Evolutionary conservation across 2,888 invertebrate genomes (phyloP).

Genomic region (Cenopis cana): DNA sequence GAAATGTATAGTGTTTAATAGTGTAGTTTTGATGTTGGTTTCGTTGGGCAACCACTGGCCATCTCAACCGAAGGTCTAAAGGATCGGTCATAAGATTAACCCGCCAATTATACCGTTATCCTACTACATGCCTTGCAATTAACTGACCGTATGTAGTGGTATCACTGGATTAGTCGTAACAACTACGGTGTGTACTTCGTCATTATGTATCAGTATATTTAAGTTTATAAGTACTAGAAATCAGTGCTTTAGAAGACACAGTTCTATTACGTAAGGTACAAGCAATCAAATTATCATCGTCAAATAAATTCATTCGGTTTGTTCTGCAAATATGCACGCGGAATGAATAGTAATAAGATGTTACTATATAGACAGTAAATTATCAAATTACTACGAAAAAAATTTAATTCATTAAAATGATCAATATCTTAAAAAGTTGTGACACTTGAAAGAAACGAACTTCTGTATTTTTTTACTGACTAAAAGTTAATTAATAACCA

Average conservation of each 20-base stretch:
- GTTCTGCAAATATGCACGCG: no score
- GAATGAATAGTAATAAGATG: no score
- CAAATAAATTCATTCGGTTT: not conserved
- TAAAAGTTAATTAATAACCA: no score
- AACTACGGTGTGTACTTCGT: not conserved
- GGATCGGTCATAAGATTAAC: constrained; percentile 57
- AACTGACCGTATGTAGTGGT: constrained; percentile 32
- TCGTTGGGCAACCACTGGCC: constrained; percentile 40
- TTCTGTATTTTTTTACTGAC: no score
- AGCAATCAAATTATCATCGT: no score
- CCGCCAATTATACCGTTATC: constrained; percentile 42
- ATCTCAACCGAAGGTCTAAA: constrained; percentile 52
- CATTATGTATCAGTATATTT: not conserved
- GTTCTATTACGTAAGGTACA: not conserved
- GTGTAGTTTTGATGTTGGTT: constrained; percentile 16
- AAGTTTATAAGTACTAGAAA: no score
- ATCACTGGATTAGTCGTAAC: constrained; percentile 14
- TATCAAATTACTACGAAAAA: no score
- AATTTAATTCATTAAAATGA: no score
- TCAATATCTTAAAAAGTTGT: no score
- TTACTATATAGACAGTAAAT: no score
- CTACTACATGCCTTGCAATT: constrained; percentile 35
- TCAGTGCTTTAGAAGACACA: not conserved
- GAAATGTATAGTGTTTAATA: constrained; percentile 22
- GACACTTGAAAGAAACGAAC: no score